Percentiles rank a stretch among this genome's conserved stretches.
Evolutionary conservation across 2,797 vertebrate genomes (phyloP).

Genomic region (Labeo calbasu): DNA sequence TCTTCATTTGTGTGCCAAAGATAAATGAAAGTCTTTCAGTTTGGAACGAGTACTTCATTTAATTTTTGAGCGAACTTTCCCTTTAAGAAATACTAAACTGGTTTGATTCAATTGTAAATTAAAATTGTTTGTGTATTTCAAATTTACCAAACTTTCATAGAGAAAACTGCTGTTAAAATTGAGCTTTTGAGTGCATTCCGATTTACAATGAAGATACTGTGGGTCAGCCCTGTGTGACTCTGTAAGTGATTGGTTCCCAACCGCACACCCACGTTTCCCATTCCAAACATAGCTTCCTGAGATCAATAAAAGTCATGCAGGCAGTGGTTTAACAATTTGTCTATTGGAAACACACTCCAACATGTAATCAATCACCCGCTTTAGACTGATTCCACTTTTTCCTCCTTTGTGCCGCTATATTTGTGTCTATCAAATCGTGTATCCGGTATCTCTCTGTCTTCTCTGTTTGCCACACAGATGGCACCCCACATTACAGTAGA

Average conservation of each 20-base stretch:
- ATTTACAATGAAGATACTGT: background rate
- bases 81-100: background rate
- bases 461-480: background rate
- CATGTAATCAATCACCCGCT: constrained; percentile 56
- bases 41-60: no score
- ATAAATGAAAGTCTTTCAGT: no score
- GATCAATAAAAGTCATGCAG: constrained; percentile 55
- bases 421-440: background rate
- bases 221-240: background rate
- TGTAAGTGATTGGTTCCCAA: background rate
- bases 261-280: constrained; percentile 37
- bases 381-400: constrained; percentile 40
- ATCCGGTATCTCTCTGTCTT: background rate
- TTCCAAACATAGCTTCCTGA: constrained; percentile 49
- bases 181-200: background rate
- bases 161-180: background rate
- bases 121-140: no score
- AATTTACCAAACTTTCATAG: background rate
- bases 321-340: constrained; percentile 52
- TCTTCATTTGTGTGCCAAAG: no score
- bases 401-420: background rate
- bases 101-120: background rate
- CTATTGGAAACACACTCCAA: constrained; percentile 56
- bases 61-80: no score
- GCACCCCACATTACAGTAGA: constrained; percentile 33